Base-by-base conservation (phyloP, 1,140 invertebrate species). In the Reticulitermes speratus region DNA sequence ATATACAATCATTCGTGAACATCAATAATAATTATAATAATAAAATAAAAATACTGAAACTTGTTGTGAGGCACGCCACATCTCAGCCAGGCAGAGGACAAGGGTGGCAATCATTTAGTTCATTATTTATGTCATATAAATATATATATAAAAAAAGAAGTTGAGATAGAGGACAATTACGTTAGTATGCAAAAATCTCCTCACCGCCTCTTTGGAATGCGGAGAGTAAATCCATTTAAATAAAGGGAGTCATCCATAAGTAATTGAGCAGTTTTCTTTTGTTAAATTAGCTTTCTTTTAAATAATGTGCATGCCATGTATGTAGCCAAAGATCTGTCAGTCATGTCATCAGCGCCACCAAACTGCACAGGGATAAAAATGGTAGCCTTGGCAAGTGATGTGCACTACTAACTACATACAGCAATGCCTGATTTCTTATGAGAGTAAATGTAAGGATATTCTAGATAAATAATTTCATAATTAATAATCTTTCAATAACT, bases 21-120 rank as follows among this genome's bases (percentile, higher is more conserved):
- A 88, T 87, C 88, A 87, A 88, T 88, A 88, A 88, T 88, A 88
- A 88, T 75, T 30, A 75, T 75, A 75, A 75, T 75, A 75, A 75
- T 75, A 75, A 87, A 88, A 89, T 88, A 87, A 89, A 38, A 89
- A 88, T 89, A 89, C 88, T 89, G 88, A 88, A 89, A 87, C 82
- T 87, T 86, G n/a, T 84, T 87, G 83, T 87, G 85, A 87, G 87
- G 87, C 87, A 87, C 87, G 82, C 48, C 48, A 85, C 87, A 86
- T 87, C 87, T 87, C 83, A 83, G 85, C 44, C 83, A 52, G 85
- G 85, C 87, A 87, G 87, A 86, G 87, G 83, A 81, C 82, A 84
- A 85, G 85, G 85, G 83, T 87, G 85, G 85, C 85, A 86, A 87
- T 86, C 83, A 75, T 30, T 75, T 65, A 84, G 38, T 83, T 83